Evolutionary conservation across 2,113 vertebrate species (phyloP).

Genomic region (Kryptolebias marmoratus): DNA sequence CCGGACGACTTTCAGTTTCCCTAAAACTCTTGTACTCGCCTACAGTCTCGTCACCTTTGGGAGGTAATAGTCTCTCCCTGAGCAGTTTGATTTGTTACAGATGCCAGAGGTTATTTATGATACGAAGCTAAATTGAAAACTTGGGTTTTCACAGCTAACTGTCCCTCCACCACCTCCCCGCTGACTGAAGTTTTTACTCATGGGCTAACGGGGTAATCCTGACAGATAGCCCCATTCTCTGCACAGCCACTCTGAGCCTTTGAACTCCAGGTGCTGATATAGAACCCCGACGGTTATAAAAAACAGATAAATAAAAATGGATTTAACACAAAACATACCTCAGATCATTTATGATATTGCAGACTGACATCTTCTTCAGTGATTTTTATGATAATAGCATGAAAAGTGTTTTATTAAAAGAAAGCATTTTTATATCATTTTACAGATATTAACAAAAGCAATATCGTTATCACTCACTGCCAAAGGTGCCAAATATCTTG

Average conservation of each 20-base stretch:
- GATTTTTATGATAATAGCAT: no score
- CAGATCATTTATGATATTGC: background rate
- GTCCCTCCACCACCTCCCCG: background rate
- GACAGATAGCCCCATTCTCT: background rate
- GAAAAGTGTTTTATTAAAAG: no score
- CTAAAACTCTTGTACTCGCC: no score
- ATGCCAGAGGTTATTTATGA: background rate
- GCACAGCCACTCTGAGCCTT: background rate
- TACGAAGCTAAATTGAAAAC: background rate
- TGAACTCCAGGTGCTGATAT: background rate
- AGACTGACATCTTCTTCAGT: no score
- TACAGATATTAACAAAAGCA: no score
- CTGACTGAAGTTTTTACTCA: background rate
- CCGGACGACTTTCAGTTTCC: no score
- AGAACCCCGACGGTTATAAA: background rate
- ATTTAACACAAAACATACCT: background rate
- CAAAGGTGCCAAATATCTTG: no score
- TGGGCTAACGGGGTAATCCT: background rate
- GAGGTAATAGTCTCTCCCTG: background rate
- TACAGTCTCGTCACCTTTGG: background rate
- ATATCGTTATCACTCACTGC: no score
- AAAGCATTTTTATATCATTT: no score
- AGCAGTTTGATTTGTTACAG: background rate
- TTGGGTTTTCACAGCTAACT: background rate
- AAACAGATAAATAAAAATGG: background rate